Base-by-base conservation (phyloP, 37 sponge, comb jelly and placozoan species). In the Spongilla lacustris region DNA sequence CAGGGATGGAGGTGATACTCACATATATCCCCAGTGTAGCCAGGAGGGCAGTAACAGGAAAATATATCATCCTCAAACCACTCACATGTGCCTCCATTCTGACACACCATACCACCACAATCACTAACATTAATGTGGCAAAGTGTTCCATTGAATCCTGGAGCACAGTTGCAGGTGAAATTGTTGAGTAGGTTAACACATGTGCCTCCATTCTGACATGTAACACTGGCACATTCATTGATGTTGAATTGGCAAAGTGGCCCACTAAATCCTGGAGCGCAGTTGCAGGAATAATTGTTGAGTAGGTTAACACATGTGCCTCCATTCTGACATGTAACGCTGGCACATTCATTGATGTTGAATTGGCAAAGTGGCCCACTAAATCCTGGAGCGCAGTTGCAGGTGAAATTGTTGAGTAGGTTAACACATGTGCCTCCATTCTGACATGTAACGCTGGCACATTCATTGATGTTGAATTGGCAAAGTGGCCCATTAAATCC, bases 61-160 rank as follows among this genome's bases (percentile, higher is more conserved):
- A 83, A 85, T 13, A 24, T 29, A 2, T 8, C 66, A 26, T 67
- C 71, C 2, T 78, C 84, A 79, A 66, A 28, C 21, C 14, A 74
- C 0, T 71, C 23, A 41, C 94, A 94, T 21, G 94, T 81, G n/a
- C 80, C 94, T 66, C 85, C 85, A 87, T 93, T 93, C 22, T 34
- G 68, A 67, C 88, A 88, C 8, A 68, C 46, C 25, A 29, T 31
- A 36, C 36, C 50, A 10, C 24, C 71, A 35, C 88, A 88, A 41
- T 85, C 81, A 68, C 86, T 77, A 10, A 80, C 48, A 25, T 4
- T 70, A n/a, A n/a, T n/a, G n/a, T n/a, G n/a, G 35, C 79, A 78
- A 3, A 50, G 9, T 3, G 26, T 29, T 3, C 79, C 79, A 11
- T n/a, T 66, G 49, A 36, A 78, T n/a, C 49, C 79, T 17, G 50